These are phyloP conservation scores for Empidonax alnorum DNA, from an alignment of 2,113 vertebrate species.

Conservation along the genomic window DNA sequence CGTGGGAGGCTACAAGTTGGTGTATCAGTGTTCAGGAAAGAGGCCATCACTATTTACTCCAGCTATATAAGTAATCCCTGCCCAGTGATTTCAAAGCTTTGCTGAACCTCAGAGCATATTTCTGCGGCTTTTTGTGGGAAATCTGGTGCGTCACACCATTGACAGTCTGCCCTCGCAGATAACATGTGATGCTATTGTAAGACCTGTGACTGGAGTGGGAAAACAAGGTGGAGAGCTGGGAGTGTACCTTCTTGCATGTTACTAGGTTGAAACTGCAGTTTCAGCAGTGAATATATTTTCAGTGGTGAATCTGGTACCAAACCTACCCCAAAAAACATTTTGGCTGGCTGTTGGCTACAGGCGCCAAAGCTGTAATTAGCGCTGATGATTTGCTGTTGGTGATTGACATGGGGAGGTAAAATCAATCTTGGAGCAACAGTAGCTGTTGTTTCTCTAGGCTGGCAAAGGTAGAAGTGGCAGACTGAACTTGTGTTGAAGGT, in stretches of 20 bases:
- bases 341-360: background rate
- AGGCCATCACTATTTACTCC: background rate
- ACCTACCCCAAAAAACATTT: background rate
- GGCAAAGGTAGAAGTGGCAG: background rate
- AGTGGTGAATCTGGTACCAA: background rate
- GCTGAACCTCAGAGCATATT: background rate
- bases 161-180: background rate
- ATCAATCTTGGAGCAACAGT: background rate
- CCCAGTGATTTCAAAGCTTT: background rate
- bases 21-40: background rate
- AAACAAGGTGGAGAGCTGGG: background rate
- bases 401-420: background rate
- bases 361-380: background rate
- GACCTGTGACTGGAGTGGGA: background rate
- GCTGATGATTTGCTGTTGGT: background rate
- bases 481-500: background rate
- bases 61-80: background rate
- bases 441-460: background rate
- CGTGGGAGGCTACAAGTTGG: background rate
- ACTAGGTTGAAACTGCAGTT: background rate
- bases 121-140: background rate
- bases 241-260: background rate
- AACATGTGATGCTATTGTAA: background rate
- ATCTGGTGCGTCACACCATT: background rate
- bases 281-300: background rate